Evolutionary conservation across 53 echinoderm and acorn worm genomes (phyloP), one percentile per base, ranked within the genome.

Genomic region (Henricia sp.): DNA sequence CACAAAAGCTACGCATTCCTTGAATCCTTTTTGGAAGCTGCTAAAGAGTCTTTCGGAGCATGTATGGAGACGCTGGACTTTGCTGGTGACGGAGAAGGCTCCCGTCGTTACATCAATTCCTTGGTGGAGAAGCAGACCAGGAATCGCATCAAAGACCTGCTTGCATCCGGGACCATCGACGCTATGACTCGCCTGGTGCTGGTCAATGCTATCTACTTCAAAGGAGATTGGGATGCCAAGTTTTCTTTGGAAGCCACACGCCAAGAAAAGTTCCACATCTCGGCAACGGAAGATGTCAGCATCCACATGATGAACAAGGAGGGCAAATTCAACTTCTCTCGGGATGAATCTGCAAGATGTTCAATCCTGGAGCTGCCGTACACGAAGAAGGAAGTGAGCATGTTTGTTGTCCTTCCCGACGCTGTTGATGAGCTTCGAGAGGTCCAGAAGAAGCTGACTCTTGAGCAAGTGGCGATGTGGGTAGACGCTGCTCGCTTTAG

Each of bases 191-290:
- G 71, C 10, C 83, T 96, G 37, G 86, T 96, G 27, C 64, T 96
- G 24, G 92, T 96, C 26, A 96, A 94, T 86, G 94, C 94, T 27
- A 85, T 96, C 50, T 96, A 96, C 35, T 96, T 96, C 71, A 94
- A 94, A 74, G 92, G 91, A 5, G 85, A 92, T 33, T 96, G 96
- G 96, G 54, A 56, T 35, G 46, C 53, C 14, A 74, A 89, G 30
- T 96, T 96, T 51, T 24, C 80, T 13, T 17, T 35, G 25, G 44
- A 65, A 5, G 33, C 19, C 16, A 96, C 93, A 20, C 3, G 11
- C n/a, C 37, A 42, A 8, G 71, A 82, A 1, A 68, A 54, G n/a
- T 96, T 96, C 67, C 52, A 84, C 33, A 33, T 91, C 20, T 58
- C 87, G 5, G 40, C 59, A n/a, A 58, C n/a, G 6, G 90, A 91